Evolutionary conservation across 2,797 vertebrate genomes (phyloP).

Genomic region (Pogoniulus pusillus): DNA sequence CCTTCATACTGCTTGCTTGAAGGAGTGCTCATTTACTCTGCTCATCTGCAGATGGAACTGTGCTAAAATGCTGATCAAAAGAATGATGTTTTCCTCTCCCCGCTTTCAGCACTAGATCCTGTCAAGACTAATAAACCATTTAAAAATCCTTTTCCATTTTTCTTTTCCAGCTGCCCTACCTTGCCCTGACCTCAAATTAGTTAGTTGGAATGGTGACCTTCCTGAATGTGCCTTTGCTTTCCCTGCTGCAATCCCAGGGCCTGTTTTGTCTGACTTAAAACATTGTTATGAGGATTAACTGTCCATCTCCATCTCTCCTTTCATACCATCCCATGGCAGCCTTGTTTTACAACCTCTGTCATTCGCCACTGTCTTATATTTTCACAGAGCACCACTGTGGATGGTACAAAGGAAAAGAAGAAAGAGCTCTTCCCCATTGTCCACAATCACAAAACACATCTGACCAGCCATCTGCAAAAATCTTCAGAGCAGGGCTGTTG

Average conservation of each 20-base stretch:
- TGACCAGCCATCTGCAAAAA: neutral
- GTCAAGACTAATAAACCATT: slow-evolving; percentile 7
- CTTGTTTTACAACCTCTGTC: neutral
- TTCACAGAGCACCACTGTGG: neutral
- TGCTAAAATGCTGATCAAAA: neutral
- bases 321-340: neutral
- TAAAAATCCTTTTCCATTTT: slow-evolving; percentile 29
- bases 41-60: neutral
- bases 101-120: neutral
- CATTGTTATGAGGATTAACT: neutral
- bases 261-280: neutral
- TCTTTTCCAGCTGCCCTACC: slow-evolving; percentile 24
- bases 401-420: neutral
- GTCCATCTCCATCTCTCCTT: neutral
- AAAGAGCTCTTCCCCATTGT: neutral
- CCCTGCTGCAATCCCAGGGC: neutral
- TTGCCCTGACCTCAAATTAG: slow-evolving; percentile 45
- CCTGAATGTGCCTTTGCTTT: neutral
- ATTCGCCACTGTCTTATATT: neutral
- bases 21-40: neutral
- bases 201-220: slow-evolving; percentile 31
- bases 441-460: neutral
- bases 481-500: neutral
- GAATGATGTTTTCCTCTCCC: neutral
- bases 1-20: neutral